Evolutionary conservation across 1,140 invertebrate genomes (phyloP).

Genomic region (Aphidius gifuensis): DNA sequence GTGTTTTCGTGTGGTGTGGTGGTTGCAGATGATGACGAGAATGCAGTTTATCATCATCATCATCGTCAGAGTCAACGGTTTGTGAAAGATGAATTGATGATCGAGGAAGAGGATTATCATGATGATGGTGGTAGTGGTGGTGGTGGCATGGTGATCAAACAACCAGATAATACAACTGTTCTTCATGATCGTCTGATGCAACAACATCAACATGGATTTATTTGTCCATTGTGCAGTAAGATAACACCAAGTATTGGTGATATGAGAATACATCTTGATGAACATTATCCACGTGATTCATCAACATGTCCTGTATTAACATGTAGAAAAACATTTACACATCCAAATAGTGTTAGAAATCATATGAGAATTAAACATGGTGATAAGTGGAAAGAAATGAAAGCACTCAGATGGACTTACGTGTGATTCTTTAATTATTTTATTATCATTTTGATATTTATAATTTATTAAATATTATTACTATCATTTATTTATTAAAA

Average conservation of each 20-base stretch:
- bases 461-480: constrained; percentile 3
- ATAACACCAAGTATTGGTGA: constrained; percentile 62
- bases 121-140: neutral
- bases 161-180: neutral
- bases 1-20: constrained; percentile 50
- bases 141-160: neutral
- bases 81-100: constrained; percentile 26
- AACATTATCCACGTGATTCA: constrained; percentile 78
- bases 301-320: constrained; percentile 71
- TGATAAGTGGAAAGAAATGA: constrained; percentile 75
- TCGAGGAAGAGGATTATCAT: constrained; percentile 20
- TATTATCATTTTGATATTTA: constrained; percentile 3
- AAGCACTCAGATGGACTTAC: constrained; percentile 72
- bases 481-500: neutral
- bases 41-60: constrained; percentile 52
- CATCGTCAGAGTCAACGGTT: constrained; percentile 43
- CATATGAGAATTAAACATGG: constrained; percentile 80
- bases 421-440: constrained; percentile 39
- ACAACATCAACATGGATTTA: constrained; percentile 46
- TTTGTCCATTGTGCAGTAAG: constrained; percentile 70
- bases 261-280: constrained; percentile 71
- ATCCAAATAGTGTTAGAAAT: constrained; percentile 79
- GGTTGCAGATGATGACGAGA: constrained; percentile 54
- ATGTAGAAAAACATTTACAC: constrained; percentile 71
- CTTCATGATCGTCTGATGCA: constrained; percentile 30